Evolutionary conservation across 2,888 invertebrate genomes (phyloP), one percentile per base, ranked within the genome.

Genomic region (Trichacis sp.): DNA sequence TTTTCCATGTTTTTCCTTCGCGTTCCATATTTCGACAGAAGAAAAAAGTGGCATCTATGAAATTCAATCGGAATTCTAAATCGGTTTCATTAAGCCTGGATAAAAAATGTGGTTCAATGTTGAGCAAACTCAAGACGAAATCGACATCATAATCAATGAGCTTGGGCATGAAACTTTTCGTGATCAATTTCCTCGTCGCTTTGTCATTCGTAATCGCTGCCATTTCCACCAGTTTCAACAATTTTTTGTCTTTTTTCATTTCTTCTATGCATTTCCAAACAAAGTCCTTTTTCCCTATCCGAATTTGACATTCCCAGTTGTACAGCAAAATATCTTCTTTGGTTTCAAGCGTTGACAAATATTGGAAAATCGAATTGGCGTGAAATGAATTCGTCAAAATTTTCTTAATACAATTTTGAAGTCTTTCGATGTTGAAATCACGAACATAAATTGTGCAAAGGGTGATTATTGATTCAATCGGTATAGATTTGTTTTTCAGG

Each of bases 21-120:
- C 73, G 73, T 54, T 72, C 77, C 86, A 88, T 86, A 76, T 82
- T 85, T 33, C 85, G 81, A 17, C 86, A 86, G 56, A 85, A 79
- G 69, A 85, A 86, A 62, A 86, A 82, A 50, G 87, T 72, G 69
- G 86, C 85, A 72, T 86, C 85, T 14, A 86, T 71, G 29, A 87
- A 75, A 46, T 79, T 79, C 30, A 77, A 73, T 18, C 83, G 77
- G 77, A 88, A 85, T n/a, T 77, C 75, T 2, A 70, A 48, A 73
- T 79, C 75, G 0, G 1, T 1, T 38, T 79, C 76, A 18, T 67
- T 50, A 11, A 85, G 73, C 49, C 70, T 68, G 3, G 75, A 56
- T 61, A 87, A 62, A 53, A 77, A 42, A 43, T 76, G 73, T 49
- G 70, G 70, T 58, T 85, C 77, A 5, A 82, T 62, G 53, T 78